Evolutionary conservation across 2,113 vertebrate species (phyloP), one percentile per base, ranked within the genome.

Genomic region (Antennarius striatus): DNA sequence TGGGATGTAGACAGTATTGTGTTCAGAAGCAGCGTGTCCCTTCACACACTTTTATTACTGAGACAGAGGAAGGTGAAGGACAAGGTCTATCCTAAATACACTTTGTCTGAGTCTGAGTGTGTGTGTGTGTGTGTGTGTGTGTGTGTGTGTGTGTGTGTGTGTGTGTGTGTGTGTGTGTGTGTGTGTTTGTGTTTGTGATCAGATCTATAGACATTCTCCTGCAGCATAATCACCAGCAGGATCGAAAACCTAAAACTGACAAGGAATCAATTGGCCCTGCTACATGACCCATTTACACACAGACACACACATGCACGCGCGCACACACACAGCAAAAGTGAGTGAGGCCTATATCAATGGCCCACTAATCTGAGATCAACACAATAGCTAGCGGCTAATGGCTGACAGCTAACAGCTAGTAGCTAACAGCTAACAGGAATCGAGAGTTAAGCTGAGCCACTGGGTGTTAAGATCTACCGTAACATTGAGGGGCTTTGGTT

Each of bases 311-410:
- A 22, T 2, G 22, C 22, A 22, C 22, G 22, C 22, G 2, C 1
- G 22, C 22, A 22, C 22, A 22, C 22, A 22, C 22, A 47, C 42
- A 16, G 10, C 39, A 6, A 40, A 40, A 40, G 39, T 40, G 1
- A 40, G 39, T 40, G 3, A 13, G 42, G 48, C 61, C 45, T 61
- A 63, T 56, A 67, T 77, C 73, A 63, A 60, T 67, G 71, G 50
- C 73, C 68, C 59, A 66, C 72, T 75, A 71, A 86, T 85, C 63
- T 46, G 0, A 63, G 75, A 85, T 85, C 86, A 83, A 88, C 81
- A 53, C 52, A 75, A 59, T 30, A 50, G 60, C 22, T 22, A 22
- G 22, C 22, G 22, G 22, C 22, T 22, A 22, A 22, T 2, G 22
- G 22, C 22, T 70, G 78, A 52, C 69, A 59, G 57, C 17, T 36